Conservation (phyloP, 2,113 vertebrate genomes). For the Nycticorax nycticorax region DNA sequence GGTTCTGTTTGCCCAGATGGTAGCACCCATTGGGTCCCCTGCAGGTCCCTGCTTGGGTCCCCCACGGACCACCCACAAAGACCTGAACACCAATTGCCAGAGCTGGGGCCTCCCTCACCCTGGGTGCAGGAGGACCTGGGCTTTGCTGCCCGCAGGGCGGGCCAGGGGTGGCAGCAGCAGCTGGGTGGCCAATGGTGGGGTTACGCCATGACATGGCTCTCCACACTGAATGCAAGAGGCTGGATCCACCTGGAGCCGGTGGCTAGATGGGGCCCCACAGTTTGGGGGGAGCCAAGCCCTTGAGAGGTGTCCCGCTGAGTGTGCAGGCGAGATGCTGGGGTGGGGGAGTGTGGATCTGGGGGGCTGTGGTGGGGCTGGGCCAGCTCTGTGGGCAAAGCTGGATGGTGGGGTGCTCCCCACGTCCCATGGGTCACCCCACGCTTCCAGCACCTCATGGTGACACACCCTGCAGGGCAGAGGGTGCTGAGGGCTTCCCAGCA, state of each 20-base stretch:
- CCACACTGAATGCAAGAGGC: fast-evolving
- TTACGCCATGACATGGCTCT: neutral
- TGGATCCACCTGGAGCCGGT: neutral
- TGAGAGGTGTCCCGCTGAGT: neutral
- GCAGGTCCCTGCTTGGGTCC: neutral
- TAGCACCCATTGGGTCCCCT: neutral
- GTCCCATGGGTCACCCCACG: neutral
- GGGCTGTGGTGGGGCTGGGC: neutral
- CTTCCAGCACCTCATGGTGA: neutral
- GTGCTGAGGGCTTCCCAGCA: neutral
- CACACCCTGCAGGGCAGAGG: neutral
- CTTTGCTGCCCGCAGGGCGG: neutral
- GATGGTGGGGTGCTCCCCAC: neutral
- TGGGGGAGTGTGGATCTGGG: neutral
- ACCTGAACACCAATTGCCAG: neutral
- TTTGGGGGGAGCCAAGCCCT: neutral
- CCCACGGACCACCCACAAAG: neutral
- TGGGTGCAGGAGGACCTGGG: neutral
- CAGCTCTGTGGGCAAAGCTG: neutral
- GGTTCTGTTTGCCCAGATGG: neutral
- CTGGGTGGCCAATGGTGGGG: neutral
- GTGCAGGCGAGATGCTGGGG: neutral
- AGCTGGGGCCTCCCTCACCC: neutral
- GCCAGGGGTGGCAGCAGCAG: neutral
- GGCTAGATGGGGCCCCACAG: fast-evolving